Conservation (phyloP, 1,140 invertebrate species). For the Procambarus virginalis region DNA sequence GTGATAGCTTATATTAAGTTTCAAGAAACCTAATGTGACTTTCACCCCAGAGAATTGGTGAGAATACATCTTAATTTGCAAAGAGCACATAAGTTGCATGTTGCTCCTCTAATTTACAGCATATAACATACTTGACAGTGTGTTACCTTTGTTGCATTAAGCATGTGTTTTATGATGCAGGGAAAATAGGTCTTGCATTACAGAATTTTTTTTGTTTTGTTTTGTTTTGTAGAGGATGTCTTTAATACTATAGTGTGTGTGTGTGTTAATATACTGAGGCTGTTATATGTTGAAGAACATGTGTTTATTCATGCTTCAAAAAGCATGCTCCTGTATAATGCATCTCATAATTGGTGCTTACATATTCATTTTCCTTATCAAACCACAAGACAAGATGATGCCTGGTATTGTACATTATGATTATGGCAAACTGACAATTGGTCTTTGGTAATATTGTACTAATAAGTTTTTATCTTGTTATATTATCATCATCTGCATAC, state of each 20-base stretch:
- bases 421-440: neutral
- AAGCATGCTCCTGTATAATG: neutral
- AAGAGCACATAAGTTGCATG: neutral
- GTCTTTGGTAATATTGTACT: neutral
- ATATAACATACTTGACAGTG: neutral
- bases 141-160: neutral
- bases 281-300: neutral
- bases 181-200: neutral
- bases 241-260: neutral
- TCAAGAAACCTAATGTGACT: conserved; percentile 10
- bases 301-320: neutral
- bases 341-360: neutral
- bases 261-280: neutral
- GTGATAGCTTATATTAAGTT: conserved; percentile 25
- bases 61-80: no score
- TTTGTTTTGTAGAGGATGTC: neutral
- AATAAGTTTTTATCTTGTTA: neutral
- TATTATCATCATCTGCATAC: neutral
- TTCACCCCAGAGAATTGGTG: neutral
- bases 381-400: neutral
- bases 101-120: neutral
- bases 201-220: neutral
- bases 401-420: neutral
- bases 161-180: neutral
- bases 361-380: neutral